Percentiles rank a stretch among this genome's conserved stretches.
phyloP scores from a whole-genome alignment of 2,113 vertebrate genomes.

The Myiozetetes cayanensis region DNA sequence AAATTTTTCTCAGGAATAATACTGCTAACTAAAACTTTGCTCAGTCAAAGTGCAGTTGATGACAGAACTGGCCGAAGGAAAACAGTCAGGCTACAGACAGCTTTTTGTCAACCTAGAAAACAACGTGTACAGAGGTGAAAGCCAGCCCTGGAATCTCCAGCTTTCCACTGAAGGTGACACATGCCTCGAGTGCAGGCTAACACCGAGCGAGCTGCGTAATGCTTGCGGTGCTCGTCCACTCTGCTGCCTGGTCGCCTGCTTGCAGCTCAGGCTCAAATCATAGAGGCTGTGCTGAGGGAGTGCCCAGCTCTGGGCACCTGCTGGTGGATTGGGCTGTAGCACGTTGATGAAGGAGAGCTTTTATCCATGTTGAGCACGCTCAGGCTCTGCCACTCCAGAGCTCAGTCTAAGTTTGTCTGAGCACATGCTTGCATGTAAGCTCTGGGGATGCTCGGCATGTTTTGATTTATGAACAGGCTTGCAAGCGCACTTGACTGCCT shows the following conservation, averaged over 20 bases:
- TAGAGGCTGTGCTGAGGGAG: conserved; percentile 38
- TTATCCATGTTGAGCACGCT: conserved; percentile 45
- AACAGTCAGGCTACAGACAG: conserved; percentile 35
- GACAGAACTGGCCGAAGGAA: conserved; percentile 31
- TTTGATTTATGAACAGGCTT: conserved; percentile 31
- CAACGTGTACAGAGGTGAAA: conserved; percentile 48
- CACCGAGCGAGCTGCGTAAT: background rate
- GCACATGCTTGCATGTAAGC: conserved; percentile 63
- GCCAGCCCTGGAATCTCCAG: conserved; percentile 47
- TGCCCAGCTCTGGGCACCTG: background rate
- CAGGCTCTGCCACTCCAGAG: conserved; percentile 53
- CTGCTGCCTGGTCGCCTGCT: conserved; percentile 45
- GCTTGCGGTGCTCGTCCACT: conserved; percentile 42
- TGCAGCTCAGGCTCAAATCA: conserved; percentile 48
- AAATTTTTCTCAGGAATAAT: background rate
- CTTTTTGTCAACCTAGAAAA: conserved; percentile 56
- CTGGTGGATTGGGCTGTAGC: conserved; percentile 52
- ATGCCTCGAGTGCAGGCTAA: conserved; percentile 38
- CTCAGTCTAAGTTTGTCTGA: conserved; percentile 50
- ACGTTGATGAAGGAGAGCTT: conserved; percentile 16
- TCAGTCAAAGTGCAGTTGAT: conserved; percentile 28
- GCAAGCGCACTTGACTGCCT: conserved; percentile 33
- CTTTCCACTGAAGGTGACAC: conserved; percentile 55
- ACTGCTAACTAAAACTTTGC: conserved; percentile 14
- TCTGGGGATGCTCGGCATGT: conserved; percentile 58